phyloP scores from a whole-genome alignment of 2,113 vertebrate genomes.

The Delphinapterus leucas region DNA sequence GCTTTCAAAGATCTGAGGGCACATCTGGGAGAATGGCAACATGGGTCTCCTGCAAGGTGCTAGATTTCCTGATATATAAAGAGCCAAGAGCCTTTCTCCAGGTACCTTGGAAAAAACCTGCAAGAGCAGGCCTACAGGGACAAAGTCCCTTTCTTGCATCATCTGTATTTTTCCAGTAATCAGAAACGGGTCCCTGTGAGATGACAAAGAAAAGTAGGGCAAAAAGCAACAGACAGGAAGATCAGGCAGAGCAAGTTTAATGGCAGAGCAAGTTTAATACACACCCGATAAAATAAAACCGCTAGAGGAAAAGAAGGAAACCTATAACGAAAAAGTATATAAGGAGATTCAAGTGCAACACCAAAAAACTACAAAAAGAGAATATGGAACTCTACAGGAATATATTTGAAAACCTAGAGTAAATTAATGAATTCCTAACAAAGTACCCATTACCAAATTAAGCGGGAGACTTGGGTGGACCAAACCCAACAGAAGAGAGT shows the following conservation, averaged over 20 bases:
- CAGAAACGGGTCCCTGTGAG: background rate
- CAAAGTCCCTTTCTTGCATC: background rate
- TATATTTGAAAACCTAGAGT: background rate
- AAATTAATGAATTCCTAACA: background rate
- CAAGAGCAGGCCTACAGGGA: background rate
- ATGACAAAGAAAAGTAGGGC: background rate
- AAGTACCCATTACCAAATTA: background rate
- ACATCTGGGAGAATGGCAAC: background rate
- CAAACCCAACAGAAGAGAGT: background rate
- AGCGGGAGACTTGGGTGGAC: background rate
- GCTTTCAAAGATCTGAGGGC: background rate
- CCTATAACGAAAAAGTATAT: background rate
- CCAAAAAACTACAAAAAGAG: background rate
- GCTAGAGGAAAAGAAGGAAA: background rate
- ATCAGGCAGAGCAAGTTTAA: background rate
- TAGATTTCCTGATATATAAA: background rate
- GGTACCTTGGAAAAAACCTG: background rate
- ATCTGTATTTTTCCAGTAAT: background rate
- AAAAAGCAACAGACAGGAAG: background rate
- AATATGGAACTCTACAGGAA: background rate
- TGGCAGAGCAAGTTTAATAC: background rate
- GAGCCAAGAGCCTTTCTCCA: background rate
- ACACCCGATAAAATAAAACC: background rate
- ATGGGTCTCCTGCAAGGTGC: background rate
- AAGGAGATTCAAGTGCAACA: background rate